Base-by-base conservation (phyloP, 2,888 invertebrate genomes). In the Hypomecis atomaria region DNA sequence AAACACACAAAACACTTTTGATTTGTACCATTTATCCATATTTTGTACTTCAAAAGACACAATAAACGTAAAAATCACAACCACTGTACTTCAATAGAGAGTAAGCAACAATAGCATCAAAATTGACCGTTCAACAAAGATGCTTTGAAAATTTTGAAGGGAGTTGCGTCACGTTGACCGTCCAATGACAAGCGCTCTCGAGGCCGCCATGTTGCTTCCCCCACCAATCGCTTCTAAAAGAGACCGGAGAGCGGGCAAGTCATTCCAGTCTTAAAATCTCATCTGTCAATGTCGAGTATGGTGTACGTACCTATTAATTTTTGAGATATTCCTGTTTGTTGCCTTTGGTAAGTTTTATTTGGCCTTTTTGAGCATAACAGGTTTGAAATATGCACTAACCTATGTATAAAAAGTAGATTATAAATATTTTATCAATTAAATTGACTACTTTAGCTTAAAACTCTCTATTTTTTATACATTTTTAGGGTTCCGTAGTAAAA, bases 131-230 rank as follows among this genome's bases (percentile, higher is more conserved):
- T 66, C 54, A 37, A 59, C 52, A 53, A 53, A 58, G 47, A 71
- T 62, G 60, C 44, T 62, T 69, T 59, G 44, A 71, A 76, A 67
- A 72, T 70, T 68, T 62, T 68, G 67, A 69, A 66, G 68, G 67
- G 59, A 66, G 36, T 63, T 67, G 64, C 73, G 71, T 70, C 57
- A 58, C 34, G 56, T 54, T 47, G 9, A 13, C 6, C 9, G 33
- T 38, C 72, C 72, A 72, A 72, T 72, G 37, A 47, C 57, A 64
- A 52, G 50, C 57, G 36, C 6, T 61, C 44, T 13, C 11, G 13
- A 9, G 40, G 69, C 69, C 75, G 89, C 90, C 89, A 90, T 90
- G 42, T 87, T 89, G 77, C 65, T 78, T 75, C 77, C 82, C 82
- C 84, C 78, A 78, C 84, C 82, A 77, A 66, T 65, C 13, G 65